A percentile compares a stretch with the other conserved stretches of the same genome.
These are phyloP conservation scores for Rhynchophorus ferrugineus DNA, from an alignment of 1,140 invertebrate genomes.

Conservation along the genomic window DNA sequence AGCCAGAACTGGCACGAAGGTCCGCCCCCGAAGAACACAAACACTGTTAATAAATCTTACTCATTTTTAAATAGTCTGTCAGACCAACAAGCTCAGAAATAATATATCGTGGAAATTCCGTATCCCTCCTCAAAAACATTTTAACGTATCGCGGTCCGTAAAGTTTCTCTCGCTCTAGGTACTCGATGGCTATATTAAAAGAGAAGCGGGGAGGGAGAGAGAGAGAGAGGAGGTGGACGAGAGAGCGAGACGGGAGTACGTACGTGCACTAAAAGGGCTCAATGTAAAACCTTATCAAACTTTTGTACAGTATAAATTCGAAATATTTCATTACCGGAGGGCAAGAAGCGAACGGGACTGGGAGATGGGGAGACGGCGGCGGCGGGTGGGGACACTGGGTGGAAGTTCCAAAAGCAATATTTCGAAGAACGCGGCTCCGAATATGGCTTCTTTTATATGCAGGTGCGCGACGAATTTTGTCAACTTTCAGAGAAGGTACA, in stretches of 20 bases:
- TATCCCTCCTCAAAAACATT: background rate
- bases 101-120: constrained; percentile 7
- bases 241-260: no score
- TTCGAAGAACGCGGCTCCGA: background rate
- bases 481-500: background rate
- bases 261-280: no score
- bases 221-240: no score
- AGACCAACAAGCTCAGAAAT: background rate
- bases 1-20: no score
- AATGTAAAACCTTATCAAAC: no score
- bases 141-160: constrained; percentile 4
- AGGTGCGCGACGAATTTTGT: background rate
- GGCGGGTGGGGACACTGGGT: background rate
- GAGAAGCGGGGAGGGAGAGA: no score
- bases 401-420: background rate
- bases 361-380: no score
- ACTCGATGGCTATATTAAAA: constrained; percentile 8
- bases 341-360: no score
- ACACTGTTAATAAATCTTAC: no score
- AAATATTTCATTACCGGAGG: background rate
- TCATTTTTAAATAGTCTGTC: background rate
- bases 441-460: background rate
- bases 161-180: no score
- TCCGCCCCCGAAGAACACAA: no score
- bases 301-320: background rate